Conservation (phyloP, 2,113 vertebrate species). For the Desmodus rotundus region DNA sequence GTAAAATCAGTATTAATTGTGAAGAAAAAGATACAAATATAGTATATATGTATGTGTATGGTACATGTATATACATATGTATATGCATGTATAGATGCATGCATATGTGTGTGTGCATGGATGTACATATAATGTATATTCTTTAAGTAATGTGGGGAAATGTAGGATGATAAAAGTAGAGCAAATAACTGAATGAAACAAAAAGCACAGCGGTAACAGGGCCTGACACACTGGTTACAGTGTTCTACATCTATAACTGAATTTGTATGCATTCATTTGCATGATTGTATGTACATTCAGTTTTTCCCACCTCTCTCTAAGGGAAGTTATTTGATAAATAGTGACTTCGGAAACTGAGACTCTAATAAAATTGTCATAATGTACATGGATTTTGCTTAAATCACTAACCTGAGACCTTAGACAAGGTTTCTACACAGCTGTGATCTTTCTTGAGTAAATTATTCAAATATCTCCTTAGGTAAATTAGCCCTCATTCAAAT, state of each 20-base stretch:
- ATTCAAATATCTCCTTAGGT: neutral
- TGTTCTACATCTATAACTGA: neutral
- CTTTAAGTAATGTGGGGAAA: neutral
- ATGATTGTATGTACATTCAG: neutral
- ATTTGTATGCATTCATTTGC: neutral
- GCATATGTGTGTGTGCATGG: too few species aligned
- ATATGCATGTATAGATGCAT: neutral
- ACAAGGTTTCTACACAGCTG: neutral
- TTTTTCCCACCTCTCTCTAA: neutral
- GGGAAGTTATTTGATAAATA: neutral
- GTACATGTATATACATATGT: neutral
- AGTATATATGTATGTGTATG: neutral
- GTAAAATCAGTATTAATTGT: neutral
- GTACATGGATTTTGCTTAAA: neutral
- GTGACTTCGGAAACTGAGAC: neutral
- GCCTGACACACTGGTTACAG: neutral
- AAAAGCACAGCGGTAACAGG: neutral
- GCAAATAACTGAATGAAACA: neutral
- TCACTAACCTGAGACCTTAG: neutral
- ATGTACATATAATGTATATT: neutral
- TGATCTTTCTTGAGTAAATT: neutral
- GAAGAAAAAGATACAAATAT: neutral
- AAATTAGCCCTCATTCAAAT: neutral
- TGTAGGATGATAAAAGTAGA: neutral
- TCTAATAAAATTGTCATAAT: neutral